Evolutionary conservation across 2,888 invertebrate genomes (phyloP).

Genomic region (Oscheius sp.): DNA sequence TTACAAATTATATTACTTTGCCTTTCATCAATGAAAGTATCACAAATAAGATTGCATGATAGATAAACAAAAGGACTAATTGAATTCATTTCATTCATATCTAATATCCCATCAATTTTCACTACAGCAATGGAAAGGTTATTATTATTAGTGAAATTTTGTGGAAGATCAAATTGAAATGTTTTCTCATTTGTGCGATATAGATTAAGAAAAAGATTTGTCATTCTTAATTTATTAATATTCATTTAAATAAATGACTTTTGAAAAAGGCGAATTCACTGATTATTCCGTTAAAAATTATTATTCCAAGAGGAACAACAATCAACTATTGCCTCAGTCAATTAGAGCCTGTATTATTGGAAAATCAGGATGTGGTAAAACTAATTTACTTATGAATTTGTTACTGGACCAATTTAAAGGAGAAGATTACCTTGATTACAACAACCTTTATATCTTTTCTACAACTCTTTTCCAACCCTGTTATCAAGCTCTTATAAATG

Average conservation of each 20-base stretch:
- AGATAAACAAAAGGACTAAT: slow-evolving; percentile 1
- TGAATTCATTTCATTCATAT: slow-evolving; percentile 2
- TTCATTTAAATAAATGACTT: no score
- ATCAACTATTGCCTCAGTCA: not conserved
- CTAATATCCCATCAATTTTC: slow-evolving; percentile 31
- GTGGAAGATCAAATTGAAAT: slow-evolving; percentile 31
- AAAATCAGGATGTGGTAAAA: slow-evolving; percentile 6
- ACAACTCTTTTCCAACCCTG: slow-evolving; percentile 56
- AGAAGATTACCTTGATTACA: slow-evolving; percentile 49
- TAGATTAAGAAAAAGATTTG: slow-evolving; percentile 25
- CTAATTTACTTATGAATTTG: slow-evolving; percentile 34
- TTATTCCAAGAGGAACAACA: not conserved
- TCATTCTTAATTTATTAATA: slow-evolving; percentile 26
- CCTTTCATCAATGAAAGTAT: no score
- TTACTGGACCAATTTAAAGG: slow-evolving; percentile 50
- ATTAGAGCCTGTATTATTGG: slow-evolving; percentile 37
- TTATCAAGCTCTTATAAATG: slow-evolving; percentile 33
- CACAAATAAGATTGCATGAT: slow-evolving; percentile 28
- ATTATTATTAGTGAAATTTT: not conserved
- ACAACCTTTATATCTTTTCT: slow-evolving; percentile 52
- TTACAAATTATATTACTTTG: no score
- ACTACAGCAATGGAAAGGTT: slow-evolving; percentile 29
- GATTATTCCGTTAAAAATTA: slow-evolving; percentile 1
- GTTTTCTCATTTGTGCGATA: slow-evolving; percentile 31
- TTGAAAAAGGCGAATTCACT: not conserved